phyloP scores from a whole-genome alignment of 2,113 vertebrate genomes.

The Melanocharis versteri region DNA sequence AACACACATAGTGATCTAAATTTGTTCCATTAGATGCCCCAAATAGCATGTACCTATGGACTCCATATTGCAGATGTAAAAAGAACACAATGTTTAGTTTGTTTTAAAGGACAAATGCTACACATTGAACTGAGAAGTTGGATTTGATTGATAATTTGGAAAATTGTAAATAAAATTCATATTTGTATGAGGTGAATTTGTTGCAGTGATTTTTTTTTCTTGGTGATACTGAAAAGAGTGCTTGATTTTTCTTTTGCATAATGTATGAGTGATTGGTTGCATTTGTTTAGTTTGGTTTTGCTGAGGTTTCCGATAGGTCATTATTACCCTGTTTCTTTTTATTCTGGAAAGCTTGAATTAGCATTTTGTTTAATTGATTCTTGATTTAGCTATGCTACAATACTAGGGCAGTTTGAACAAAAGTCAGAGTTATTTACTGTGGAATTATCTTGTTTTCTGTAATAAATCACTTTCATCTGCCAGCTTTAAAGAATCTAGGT shows the following conservation, averaged over 20 bases:
- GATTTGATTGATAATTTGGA: constrained; percentile 48
- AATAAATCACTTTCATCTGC: background rate
- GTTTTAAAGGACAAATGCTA: constrained; percentile 49
- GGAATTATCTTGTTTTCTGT: background rate
- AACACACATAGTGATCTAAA: background rate
- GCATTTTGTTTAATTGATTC: background rate
- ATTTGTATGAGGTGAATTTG: constrained; percentile 61
- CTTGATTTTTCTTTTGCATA: background rate
- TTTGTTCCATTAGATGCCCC: constrained; percentile 20
- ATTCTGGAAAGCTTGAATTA: background rate
- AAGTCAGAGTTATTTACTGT: background rate
- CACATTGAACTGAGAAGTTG: constrained; percentile 38
- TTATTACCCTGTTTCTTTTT: background rate
- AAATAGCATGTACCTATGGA: constrained; percentile 46
- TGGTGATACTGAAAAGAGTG: background rate
- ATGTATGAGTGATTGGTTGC: background rate
- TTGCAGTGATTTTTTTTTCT: background rate
- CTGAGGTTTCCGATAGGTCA: accelerated
- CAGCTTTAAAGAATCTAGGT: background rate
- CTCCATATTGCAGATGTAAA: constrained; percentile 48
- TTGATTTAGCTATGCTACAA: background rate
- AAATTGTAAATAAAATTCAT: constrained; percentile 66
- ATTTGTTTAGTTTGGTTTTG: background rate
- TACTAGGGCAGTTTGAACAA: background rate
- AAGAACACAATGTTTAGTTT: constrained; percentile 33